phyloP scores from a whole-genome alignment of 2,888 invertebrate species.

The Deroplatys truncata region DNA sequence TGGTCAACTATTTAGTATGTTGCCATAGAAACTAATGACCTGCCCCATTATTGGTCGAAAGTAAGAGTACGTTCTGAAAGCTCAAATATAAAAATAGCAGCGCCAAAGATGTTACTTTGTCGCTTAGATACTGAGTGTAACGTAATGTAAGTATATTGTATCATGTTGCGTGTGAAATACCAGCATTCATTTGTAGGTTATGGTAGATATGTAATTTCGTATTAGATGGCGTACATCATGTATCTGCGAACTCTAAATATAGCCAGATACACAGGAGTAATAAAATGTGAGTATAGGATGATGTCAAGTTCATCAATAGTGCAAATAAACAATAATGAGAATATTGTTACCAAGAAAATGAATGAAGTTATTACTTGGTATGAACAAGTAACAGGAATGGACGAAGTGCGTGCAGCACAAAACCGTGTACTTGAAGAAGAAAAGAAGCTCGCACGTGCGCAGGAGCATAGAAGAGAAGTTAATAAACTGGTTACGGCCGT shows the following conservation, averaged over 20 bases:
- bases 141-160: background rate
- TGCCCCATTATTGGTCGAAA: background rate
- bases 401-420: constrained; percentile 72
- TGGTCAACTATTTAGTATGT: background rate
- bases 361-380: constrained; percentile 56
- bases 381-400: constrained; percentile 71
- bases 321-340: constrained; percentile 20
- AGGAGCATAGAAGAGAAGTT: constrained; percentile 60
- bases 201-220: background rate
- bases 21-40: background rate
- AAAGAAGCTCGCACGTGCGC: constrained; percentile 60
- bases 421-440: constrained; percentile 66
- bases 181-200: background rate
- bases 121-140: background rate
- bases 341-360: constrained; percentile 43
- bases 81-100: background rate
- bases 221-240: background rate
- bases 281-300: background rate
- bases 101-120: background rate
- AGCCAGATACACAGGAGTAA: background rate
- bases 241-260: background rate
- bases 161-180: too few species aligned
- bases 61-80: background rate
- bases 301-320: background rate
- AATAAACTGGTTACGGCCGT: constrained; percentile 57